These are phyloP conservation scores for Acarapis woodi DNA, from an alignment of 1,140 invertebrate genomes.

Conservation along the genomic window DNA sequence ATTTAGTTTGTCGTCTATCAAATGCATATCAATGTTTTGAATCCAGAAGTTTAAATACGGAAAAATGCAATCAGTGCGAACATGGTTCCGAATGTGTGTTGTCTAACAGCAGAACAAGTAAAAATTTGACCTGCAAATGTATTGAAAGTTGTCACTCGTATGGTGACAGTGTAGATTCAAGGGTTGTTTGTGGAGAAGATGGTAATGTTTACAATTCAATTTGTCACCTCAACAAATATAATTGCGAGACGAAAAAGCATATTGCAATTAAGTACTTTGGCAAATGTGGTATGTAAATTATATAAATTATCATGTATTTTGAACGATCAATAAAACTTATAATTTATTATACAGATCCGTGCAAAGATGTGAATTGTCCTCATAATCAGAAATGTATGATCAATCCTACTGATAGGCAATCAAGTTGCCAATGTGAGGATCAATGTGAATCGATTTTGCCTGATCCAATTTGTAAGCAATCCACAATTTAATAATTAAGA, in stretches of 20 bases:
- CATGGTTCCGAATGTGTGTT: too few species aligned
- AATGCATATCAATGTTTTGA: too few species aligned
- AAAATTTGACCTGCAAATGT: slow-evolving; percentile 36
- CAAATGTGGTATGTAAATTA: slow-evolving; percentile 45
- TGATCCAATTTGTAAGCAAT: too few species aligned
- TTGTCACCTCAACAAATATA: slow-evolving; percentile 45
- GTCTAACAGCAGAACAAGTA: too few species aligned
- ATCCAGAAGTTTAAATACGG: too few species aligned
- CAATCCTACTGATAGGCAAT: background rate
- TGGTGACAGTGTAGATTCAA: slow-evolving; percentile 41
- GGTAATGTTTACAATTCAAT: slow-evolving; percentile 28
- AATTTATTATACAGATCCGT: slow-evolving; percentile 37
- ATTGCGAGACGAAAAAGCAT: slow-evolving; percentile 36
- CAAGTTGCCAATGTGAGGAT: slow-evolving; percentile 30
- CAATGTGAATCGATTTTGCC: slow-evolving; percentile 39
- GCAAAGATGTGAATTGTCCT: slow-evolving; percentile 35
- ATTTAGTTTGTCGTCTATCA: too few species aligned
- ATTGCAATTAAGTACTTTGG: slow-evolving; percentile 58
- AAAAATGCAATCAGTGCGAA: too few species aligned
- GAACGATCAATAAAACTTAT: background rate
- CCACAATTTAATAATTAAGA: too few species aligned
- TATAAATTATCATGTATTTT: background rate
- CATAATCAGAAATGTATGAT: slow-evolving; percentile 38
- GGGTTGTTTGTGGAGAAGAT: slow-evolving; percentile 33
- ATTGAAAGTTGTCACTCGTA: slow-evolving; percentile 39